These are phyloP conservation scores for Ailuropoda melanoleuca DNA, from an alignment of 2,113 vertebrate species.

Conservation along the genomic window DNA sequence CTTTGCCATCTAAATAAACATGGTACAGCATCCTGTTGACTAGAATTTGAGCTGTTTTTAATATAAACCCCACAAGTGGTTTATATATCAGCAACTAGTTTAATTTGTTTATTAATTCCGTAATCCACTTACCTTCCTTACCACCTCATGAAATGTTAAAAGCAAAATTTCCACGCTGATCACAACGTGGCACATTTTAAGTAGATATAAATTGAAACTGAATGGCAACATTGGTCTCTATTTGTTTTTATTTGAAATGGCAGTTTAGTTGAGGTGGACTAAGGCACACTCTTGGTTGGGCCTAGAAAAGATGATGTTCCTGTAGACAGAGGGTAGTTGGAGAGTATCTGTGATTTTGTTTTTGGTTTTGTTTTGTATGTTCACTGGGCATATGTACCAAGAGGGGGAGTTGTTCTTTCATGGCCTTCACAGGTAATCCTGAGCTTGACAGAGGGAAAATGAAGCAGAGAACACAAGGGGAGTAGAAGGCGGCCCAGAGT, in stretches of 20 bases:
- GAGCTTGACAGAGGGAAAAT: not conserved
- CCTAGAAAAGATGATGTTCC: not conserved
- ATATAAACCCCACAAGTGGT: conserved; percentile 3
- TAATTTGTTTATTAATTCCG: conserved; percentile 2
- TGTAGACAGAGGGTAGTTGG: not conserved
- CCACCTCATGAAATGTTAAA: conserved; percentile 14
- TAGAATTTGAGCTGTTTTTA: not conserved
- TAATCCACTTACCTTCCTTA: not conserved
- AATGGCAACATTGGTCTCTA: not conserved
- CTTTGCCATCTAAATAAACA: conserved; percentile 12
- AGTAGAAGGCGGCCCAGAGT: not conserved
- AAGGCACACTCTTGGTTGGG: not conserved
- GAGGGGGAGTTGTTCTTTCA: not conserved
- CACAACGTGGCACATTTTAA: not conserved
- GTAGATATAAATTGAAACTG: conserved; percentile 2
- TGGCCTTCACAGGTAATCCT: not conserved
- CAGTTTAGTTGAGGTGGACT: not conserved
- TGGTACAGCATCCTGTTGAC: not conserved
- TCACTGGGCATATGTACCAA: not conserved
- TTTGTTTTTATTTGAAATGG: conserved; percentile 21
- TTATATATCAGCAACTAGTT: not conserved
- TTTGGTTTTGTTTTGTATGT: conserved; percentile 21
- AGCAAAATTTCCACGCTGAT: conserved; percentile 18
- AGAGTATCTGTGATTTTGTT: not conserved
- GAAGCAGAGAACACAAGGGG: not conserved